Conservation (phyloP, 2,797 vertebrate genomes). For the Caiman crocodilus region DNA sequence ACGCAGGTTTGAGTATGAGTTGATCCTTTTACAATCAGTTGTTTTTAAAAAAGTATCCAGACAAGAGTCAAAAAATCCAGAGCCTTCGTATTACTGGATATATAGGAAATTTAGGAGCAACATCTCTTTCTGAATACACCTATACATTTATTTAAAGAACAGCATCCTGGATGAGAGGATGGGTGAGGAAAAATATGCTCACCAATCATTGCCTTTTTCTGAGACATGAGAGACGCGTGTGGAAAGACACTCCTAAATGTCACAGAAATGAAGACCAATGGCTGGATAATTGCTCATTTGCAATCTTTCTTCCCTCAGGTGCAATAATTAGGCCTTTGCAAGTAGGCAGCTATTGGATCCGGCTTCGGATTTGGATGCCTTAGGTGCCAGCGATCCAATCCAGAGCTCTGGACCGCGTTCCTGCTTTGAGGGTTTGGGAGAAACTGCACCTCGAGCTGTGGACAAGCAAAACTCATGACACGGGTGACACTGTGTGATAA, state of each 20-base stretch:
- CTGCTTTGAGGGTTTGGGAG: too few species aligned
- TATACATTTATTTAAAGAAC: not conserved
- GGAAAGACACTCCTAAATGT: slow-evolving; percentile 31
- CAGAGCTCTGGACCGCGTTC: too few species aligned
- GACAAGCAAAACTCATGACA: too few species aligned
- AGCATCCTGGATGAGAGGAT: not conserved
- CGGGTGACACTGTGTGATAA: too few species aligned
- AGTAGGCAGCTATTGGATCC: too few species aligned
- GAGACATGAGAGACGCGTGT: slow-evolving; percentile 25
- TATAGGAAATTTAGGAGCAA: not conserved
- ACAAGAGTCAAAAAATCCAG: not conserved
- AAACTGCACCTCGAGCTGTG: too few species aligned
- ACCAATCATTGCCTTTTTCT: slow-evolving; percentile 1
- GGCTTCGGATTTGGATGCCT: too few species aligned
- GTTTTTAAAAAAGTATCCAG: not conserved
- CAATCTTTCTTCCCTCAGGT: slow-evolving; percentile 49
- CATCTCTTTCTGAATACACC: not conserved
- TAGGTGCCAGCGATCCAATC: too few species aligned
- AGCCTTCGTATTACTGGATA: not conserved
- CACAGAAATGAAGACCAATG: slow-evolving; percentile 26
- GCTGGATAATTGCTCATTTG: slow-evolving; percentile 33
- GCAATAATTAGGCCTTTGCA: not conserved
- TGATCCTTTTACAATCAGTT: not conserved
- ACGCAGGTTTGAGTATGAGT: not conserved
- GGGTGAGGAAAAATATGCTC: slow-evolving; percentile 36